Conservation (phyloP, 2,113 vertebrate species). For the Corythoichthys haematopterus region DNA sequence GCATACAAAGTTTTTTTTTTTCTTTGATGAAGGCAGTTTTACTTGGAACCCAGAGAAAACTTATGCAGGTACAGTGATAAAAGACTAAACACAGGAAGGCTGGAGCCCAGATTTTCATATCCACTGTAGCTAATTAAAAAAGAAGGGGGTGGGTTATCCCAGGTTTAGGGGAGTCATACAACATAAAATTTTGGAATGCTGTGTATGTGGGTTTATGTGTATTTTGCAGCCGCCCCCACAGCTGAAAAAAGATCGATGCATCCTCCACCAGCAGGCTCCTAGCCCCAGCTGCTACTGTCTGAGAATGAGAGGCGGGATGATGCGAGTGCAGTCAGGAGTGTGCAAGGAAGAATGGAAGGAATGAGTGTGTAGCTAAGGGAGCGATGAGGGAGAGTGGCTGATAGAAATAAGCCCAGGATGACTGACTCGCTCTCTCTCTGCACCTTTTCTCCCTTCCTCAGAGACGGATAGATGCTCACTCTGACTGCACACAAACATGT, state of each 20-base stretch:
- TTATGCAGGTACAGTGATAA: too few species aligned
- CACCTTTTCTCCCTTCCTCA: slow-evolving; percentile 29
- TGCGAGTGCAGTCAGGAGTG: slow-evolving; percentile 5
- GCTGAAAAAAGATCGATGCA: slow-evolving; percentile 64
- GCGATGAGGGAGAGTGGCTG: slow-evolving; percentile 32
- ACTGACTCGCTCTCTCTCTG: slow-evolving; percentile 58
- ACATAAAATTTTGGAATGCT: slow-evolving; percentile 38
- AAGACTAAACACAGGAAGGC: too few species aligned
- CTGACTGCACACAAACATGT: slow-evolving; percentile 29
- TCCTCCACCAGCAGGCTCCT: slow-evolving; percentile 60
- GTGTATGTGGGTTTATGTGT: slow-evolving; percentile 13
- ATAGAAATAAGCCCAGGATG: slow-evolving; percentile 46
- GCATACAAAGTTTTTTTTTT: too few species aligned
- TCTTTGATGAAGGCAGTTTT: too few species aligned
- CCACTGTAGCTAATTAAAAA: not conserved
- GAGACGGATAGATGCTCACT: slow-evolving; percentile 29
- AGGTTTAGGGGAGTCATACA: slow-evolving; percentile 41
- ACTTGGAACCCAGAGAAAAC: too few species aligned
- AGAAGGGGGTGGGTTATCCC: not conserved
- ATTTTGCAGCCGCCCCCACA: slow-evolving; percentile 58
- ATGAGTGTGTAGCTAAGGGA: slow-evolving; percentile 40
- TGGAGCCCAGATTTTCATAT: not conserved
- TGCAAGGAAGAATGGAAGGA: slow-evolving; percentile 33
- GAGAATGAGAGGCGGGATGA: slow-evolving; percentile 50
- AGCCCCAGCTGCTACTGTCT: slow-evolving; percentile 64